Base-by-base conservation (phyloP, 2,888 invertebrate species). In the Drosophila anomalipes region DNA sequence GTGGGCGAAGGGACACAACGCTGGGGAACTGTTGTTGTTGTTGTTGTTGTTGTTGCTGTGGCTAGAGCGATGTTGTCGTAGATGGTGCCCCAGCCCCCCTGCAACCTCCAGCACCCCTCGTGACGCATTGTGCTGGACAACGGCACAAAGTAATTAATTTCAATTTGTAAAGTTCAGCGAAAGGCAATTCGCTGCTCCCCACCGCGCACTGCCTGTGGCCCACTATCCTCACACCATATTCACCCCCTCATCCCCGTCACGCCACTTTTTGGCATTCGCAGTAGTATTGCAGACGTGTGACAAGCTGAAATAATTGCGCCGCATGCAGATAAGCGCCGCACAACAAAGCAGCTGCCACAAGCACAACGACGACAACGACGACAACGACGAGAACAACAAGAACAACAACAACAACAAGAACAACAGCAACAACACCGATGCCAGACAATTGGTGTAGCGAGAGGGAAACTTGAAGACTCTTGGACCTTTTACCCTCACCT, bases 111-210 rank as follows among this genome's bases (percentile, higher is more conserved):
- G 22, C 9, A 14, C 19, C n/a, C 47, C 1, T 1, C 63, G 47
- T 49, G 37, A 62, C 49, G 54, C 74, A 57, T 51, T 54, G 49
- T 37, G 44, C 76, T 72, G 79, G 77, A 83, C 82, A 84, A 76
- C 78, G 72, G 73, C 73, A 81, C 74, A 77, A 79, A 84, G 87
- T 91, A 90, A 90, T 91, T 91, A 88, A 91, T 91, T 91, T 91
- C 86, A 80, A 88, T 90, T 89, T 91, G 88, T 85, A 85, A 87
- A 86, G 83, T 87, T 86, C 86, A 85, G 83, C 71, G 66, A 79
- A 82, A 79, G 79, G 79, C 81, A 81, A 65, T 59, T 65, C 68
- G 71, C 70, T 63, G 61, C 63, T 60, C 37, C 66, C 30, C 72
- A 33, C n/a, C 35, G 28, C 28, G 12, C 2, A 4, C 47, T n/a